A percentile compares a stretch with the other conserved stretches of the same genome.
Evolutionary conservation across 2,113 vertebrate species (phyloP).

Genomic region (Entelurus aequoreus): DNA sequence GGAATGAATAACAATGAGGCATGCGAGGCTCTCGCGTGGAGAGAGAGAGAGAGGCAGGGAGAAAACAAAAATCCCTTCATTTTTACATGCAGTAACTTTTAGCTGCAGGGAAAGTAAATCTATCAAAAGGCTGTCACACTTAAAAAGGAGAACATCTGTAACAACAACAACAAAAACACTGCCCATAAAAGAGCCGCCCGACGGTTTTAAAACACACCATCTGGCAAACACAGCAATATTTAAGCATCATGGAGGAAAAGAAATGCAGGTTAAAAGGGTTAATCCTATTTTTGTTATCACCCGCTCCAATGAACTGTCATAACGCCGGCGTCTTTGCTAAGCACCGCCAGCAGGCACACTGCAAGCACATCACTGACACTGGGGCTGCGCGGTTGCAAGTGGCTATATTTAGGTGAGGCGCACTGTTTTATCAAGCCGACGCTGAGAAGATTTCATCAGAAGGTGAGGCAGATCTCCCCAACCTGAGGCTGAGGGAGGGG

Average conservation of each 20-base stretch:
- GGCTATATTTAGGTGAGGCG: slow-evolving; percentile 58
- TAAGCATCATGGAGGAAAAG: slow-evolving; percentile 23
- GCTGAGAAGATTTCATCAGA: slow-evolving; percentile 56
- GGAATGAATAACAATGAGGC: slow-evolving; percentile 28
- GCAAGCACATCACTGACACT: slow-evolving; percentile 52
- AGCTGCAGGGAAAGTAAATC: slow-evolving; percentile 22
- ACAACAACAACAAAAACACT: slow-evolving; percentile 10
- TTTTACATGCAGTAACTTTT: slow-evolving; percentile 29
- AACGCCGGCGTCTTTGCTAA: slow-evolving; percentile 42
- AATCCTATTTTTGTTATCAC: slow-evolving; percentile 65
- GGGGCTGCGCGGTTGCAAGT: slow-evolving; percentile 43
- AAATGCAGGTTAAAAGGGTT: slow-evolving; percentile 55
- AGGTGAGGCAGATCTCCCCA: slow-evolving; percentile 55
- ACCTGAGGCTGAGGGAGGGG: slow-evolving; percentile 44
- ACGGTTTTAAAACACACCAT: slow-evolving; percentile 38
- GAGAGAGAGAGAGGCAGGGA: not conserved
- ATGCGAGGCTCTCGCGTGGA: slow-evolving; percentile 10
- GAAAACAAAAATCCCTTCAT: slow-evolving; percentile 10
- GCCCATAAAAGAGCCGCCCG: slow-evolving; percentile 12
- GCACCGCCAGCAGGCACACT: slow-evolving; percentile 52
- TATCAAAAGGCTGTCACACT: slow-evolving; percentile 29
- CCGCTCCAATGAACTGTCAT: slow-evolving; percentile 58
- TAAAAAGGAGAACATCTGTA: slow-evolving; percentile 28
- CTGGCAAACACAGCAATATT: slow-evolving; percentile 34
- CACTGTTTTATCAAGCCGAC: slow-evolving; percentile 48